Evolutionary conservation across 1,140 invertebrate species (phyloP).

Genomic region (Eriocheir sinensis): DNA sequence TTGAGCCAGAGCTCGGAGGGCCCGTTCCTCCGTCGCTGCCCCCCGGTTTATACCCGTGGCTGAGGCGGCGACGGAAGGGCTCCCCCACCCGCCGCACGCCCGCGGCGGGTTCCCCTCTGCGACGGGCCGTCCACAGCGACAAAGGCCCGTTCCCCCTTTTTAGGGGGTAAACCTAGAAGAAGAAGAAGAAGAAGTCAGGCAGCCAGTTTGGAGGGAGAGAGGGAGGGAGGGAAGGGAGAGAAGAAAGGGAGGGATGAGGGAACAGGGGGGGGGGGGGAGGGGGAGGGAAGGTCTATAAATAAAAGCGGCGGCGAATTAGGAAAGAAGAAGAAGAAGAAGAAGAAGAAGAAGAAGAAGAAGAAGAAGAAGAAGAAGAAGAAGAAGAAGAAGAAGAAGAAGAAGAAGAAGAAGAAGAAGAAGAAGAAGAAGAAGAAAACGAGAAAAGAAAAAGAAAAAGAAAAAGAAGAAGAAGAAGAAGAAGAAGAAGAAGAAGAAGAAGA

Average conservation of each 20-base stretch:
- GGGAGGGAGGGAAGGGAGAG: not conserved
- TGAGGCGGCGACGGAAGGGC: no score
- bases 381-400: not conserved
- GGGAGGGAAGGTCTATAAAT: not conserved
- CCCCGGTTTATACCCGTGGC: no score
- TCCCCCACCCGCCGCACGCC: no score
- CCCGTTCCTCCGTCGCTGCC: no score
- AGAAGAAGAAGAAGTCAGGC: no score
- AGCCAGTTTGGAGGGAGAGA: no score
- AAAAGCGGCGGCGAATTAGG: not conserved
- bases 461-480: not conserved
- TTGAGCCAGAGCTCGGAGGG: no score
- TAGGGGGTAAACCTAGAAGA: no score
- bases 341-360: not conserved
- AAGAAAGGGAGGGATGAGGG: not conserved
- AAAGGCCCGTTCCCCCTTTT: no score
- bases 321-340: slow-evolving; percentile 1
- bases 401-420: not conserved
- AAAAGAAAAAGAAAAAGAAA: not conserved
- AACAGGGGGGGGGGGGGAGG: not conserved
- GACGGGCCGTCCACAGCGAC: no score
- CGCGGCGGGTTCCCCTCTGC: no score
- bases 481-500: not conserved
- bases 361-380: not conserved
- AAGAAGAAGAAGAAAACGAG: no score